phyloP scores from a whole-genome alignment of 2,888 invertebrate species.

The Thalpophila matura region DNA sequence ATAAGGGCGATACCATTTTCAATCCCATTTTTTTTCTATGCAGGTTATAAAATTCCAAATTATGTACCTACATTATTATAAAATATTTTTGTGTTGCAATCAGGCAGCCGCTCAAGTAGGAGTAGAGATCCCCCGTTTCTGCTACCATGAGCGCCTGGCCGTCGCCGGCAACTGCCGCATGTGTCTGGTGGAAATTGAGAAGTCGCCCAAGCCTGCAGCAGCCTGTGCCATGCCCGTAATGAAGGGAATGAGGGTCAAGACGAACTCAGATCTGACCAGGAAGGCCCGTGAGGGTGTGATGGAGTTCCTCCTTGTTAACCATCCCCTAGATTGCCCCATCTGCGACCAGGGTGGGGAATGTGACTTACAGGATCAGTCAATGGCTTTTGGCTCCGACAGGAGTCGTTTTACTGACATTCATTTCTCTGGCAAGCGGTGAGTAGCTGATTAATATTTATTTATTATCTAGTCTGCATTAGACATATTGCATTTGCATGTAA shows the following conservation, averaged over 20 bases:
- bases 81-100: neutral
- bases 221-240: constrained; percentile 99
- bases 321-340: constrained; percentile 99
- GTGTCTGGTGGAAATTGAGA: constrained; percentile 99
- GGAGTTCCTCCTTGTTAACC: constrained; percentile 99
- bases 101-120: constrained; percentile 98
- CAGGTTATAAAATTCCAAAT: no score
- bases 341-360: constrained; percentile 99
- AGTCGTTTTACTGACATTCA: constrained; percentile 98
- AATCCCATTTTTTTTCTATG: no score
- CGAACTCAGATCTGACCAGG: constrained; percentile 98
- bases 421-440: constrained; percentile 96
- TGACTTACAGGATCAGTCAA: constrained; percentile 99
- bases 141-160: constrained; percentile 99
- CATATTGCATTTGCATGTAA: no score
- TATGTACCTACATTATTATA: neutral
- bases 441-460: no score
- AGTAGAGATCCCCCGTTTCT: constrained; percentile 99
- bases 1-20: no score
- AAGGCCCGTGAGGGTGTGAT: constrained; percentile 96
- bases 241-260: constrained; percentile 99
- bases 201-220: constrained; percentile 99
- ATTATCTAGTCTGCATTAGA: no score
- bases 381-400: constrained; percentile 99
- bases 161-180: constrained; percentile 99